A percentile compares a stretch with the other conserved stretches of the same genome.
Evolutionary conservation across 2,797 vertebrate species (phyloP).

Genomic region (Alectoris magna): DNA sequence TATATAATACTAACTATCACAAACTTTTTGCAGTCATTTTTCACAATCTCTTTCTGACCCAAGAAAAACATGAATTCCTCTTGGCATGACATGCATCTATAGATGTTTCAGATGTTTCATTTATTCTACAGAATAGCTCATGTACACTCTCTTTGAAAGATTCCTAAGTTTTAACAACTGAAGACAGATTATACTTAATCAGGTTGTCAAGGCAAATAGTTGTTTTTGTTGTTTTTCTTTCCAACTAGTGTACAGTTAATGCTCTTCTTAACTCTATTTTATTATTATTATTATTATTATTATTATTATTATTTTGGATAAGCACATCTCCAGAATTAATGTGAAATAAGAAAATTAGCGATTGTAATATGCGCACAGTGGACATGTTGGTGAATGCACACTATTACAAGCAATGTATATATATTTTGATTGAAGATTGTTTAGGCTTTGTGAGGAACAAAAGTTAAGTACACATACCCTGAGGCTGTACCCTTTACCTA

Average conservation of each 20-base stretch:
- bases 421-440: background rate
- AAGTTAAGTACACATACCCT: background rate
- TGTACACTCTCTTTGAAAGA: background rate
- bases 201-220: background rate
- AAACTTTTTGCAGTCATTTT: background rate
- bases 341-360: background rate
- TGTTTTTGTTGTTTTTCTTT: background rate
- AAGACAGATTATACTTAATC: background rate
- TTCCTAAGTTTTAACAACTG: background rate
- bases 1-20: background rate
- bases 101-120: background rate
- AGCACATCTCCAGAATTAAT: background rate
- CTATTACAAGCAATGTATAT: too few relatives aligned
- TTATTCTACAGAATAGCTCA: background rate
- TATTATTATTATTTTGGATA: background rate
- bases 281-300: background rate
- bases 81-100: background rate
- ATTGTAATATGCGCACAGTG: background rate
- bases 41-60: background rate
- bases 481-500: background rate
- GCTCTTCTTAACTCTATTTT: background rate
- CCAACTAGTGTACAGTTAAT: background rate
- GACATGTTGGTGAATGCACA: background rate
- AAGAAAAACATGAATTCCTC: background rate
- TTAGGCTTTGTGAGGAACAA: background rate